phyloP scores from a whole-genome alignment of 2,888 invertebrate species.

The Altica lythri region DNA sequence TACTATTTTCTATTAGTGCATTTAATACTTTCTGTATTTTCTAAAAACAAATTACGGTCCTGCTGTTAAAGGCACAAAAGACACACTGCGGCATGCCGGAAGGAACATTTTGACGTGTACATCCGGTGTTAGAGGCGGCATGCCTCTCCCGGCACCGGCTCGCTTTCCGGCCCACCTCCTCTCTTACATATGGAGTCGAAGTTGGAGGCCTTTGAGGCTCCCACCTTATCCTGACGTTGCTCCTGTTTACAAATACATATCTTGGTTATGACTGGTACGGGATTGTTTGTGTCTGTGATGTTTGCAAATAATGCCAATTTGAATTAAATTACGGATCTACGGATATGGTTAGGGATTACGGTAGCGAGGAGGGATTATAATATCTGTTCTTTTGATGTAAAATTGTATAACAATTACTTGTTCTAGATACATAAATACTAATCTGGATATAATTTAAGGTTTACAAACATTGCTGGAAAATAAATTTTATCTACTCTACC shows the following conservation, averaged over 20 bases:
- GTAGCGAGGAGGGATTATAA: no score
- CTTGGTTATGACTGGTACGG: slow-evolving; percentile 19
- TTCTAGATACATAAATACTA: no score
- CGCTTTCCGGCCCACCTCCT: not conserved
- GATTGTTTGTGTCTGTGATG: slow-evolving; percentile 33
- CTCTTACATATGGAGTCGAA: slow-evolving; percentile 19
- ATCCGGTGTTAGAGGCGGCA: slow-evolving; percentile 4
- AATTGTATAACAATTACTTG: no score
- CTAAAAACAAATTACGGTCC: no score
- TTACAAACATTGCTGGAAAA: no score
- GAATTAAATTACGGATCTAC: slow-evolving; percentile 18
- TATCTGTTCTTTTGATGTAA: not conserved
- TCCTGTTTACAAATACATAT: slow-evolving; percentile 28
- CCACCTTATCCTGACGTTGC: slow-evolving; percentile 8
- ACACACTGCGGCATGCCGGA: slow-evolving; percentile 20
- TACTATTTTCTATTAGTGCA: no score
- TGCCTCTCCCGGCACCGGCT: not conserved
- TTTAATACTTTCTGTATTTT: no score
- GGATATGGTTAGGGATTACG: not conserved
- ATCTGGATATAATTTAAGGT: no score
- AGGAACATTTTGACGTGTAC: slow-evolving; percentile 26
- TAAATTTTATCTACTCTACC: no score
- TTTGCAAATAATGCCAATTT: slow-evolving; percentile 35
- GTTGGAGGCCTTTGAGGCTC: slow-evolving; percentile 20
- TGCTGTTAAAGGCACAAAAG: slow-evolving; percentile 1